Evolutionary conservation across 1,140 invertebrate species (phyloP), one percentile per base, ranked within the genome.

Genomic region (Lamellibrachia luymesi): DNA sequence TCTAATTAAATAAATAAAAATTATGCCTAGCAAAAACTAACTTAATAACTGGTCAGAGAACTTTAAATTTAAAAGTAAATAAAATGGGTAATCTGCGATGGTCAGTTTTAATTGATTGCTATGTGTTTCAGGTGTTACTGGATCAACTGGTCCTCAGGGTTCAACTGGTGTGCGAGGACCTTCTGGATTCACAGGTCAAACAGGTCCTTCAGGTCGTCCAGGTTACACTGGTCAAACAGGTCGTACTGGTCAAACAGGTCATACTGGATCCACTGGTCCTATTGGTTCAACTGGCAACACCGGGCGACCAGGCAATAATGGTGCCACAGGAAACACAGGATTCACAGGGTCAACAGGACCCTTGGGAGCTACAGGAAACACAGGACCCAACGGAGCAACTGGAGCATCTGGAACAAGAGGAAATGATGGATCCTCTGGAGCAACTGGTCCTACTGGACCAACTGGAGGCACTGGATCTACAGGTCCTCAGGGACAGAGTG

Each of bases 401-500:
- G 92, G 92, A 38, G 92, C 50, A 92, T 51, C 92, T 13, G 92
- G 92, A 50, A 25, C 38, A 51, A 13, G 38, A 10, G 90, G 90
- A 10, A 13, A 49, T 13, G 90, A 51, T 51, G 90, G 92, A 38
- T 38, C 50, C 8, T 51, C 92, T 51, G 92, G 92, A 51, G 92
- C 50, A 52, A 92, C 92, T 64, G 92, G 92, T 52, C 50, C 50
- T 38, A 93, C 92, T 89, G 92, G 92, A 17, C 89, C 89, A 8
- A 89, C 92, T 90, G 92, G 92, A 1, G 49, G 25, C 92, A 93
- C 92, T 93, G 92, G 92, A 89, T 7, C 25, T 90, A 93, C 52
- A 4, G 92, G 92, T 50, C 92, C 92, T n/a, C 51, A 25, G 51
- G 94, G 94, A 92, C 49, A 90, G 25, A n/a, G 56, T 27, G 94